Percentiles rank a stretch among this genome's conserved stretches.
Evolutionary conservation across 2,113 vertebrate species (phyloP).

Genomic region (human (Homo sapiens)): DNA sequence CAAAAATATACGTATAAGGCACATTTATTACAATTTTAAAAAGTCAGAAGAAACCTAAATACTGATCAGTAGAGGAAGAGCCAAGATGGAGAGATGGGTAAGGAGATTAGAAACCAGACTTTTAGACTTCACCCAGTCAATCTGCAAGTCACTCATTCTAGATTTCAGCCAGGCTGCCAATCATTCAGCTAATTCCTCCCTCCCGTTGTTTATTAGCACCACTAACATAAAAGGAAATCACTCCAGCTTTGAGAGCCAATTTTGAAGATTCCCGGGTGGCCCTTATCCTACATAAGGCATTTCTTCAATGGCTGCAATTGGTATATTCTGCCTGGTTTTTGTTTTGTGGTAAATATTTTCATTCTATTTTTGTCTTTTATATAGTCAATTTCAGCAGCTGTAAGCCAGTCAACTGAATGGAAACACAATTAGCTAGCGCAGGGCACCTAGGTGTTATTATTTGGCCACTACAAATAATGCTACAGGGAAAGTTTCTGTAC

Average conservation of each 20-base stretch:
- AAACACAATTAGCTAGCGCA: neutral
- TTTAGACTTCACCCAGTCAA: neutral
- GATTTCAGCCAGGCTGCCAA: neutral
- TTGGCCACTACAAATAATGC: slow-evolving; percentile 16
- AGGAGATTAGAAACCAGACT: neutral
- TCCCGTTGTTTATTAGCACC: neutral
- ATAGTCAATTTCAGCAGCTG: neutral
- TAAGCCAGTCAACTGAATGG: neutral
- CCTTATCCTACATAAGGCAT: neutral
- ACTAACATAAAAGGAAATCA: neutral
- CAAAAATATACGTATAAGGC: neutral
- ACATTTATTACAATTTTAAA: neutral
- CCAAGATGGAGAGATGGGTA: neutral
- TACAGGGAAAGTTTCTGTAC: neutral
- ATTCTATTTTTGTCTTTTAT: neutral
- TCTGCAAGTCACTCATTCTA: neutral
- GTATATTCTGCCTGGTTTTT: neutral
- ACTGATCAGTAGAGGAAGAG: neutral
- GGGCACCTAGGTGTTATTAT: neutral
- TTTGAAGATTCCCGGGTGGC: slow-evolving; percentile 1
- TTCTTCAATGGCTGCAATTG: neutral
- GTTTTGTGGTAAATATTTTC: neutral
- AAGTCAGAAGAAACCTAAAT: slow-evolving; percentile 31
- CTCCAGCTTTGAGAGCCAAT: neutral
- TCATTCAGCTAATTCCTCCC: neutral